Percentiles rank a stretch among this genome's conserved stretches.
These are phyloP conservation scores for Lymantria dispar DNA, from an alignment of 2,888 invertebrate genomes.

Conservation along the genomic window DNA sequence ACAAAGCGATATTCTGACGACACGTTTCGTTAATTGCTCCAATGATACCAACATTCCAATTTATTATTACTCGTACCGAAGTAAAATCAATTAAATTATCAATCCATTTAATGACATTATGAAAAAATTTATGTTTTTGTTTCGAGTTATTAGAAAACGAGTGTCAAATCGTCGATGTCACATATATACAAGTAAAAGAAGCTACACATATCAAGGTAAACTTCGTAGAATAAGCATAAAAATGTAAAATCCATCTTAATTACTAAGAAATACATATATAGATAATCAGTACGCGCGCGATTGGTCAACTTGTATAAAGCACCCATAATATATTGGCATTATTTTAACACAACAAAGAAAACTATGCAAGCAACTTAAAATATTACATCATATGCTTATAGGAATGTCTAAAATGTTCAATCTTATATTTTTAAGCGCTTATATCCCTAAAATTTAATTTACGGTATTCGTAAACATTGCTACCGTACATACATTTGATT, in stretches of 20 bases:
- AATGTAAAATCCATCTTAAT: neutral
- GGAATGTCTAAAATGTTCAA: conserved; percentile 49
- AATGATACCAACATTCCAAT: too few relatives aligned
- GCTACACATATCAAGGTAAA: neutral
- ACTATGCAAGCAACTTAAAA: conserved; percentile 22
- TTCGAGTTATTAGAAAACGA: neutral
- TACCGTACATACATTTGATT: neutral
- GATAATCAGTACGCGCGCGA: conserved; percentile 18
- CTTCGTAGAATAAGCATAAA: too few relatives aligned
- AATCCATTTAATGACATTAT: neutral
- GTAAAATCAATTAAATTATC: neutral
- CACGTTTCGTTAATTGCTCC: too few relatives aligned
- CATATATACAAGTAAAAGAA: neutral
- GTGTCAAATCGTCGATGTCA: neutral
- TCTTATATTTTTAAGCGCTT: conserved; percentile 39
- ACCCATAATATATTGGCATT: conserved; percentile 29
- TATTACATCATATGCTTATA: conserved; percentile 37
- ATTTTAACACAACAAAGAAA: conserved; percentile 19
- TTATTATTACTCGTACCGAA: too few relatives aligned
- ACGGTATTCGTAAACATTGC: neutral
- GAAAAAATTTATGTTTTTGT: neutral
- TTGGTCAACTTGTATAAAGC: conserved; percentile 34
- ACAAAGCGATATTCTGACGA: too few relatives aligned
- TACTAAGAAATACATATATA: neutral
- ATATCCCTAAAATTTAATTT: conserved; percentile 15